Evolutionary conservation across 2,113 vertebrate genomes (phyloP).

Genomic region (Rhynchomys soricoides): DNA sequence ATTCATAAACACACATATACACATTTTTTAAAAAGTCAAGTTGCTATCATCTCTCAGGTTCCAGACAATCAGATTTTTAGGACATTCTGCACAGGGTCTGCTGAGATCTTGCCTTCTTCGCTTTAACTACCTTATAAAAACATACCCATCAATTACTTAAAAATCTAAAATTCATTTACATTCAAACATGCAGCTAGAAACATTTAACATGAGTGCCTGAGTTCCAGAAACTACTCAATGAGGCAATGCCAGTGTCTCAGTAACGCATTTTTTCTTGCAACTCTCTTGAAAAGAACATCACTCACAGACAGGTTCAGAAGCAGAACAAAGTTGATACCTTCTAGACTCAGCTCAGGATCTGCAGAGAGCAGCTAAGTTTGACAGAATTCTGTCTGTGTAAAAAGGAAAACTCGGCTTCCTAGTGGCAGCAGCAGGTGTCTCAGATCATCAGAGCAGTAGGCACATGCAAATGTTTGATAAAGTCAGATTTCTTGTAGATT

Average conservation of each 20-base stretch:
- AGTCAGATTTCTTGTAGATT: neutral
- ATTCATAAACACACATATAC: neutral
- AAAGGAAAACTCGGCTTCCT: slow-evolving; percentile 12
- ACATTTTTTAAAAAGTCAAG: neutral
- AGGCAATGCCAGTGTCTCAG: slow-evolving; percentile 20
- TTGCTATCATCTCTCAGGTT: neutral
- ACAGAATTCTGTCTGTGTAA: neutral
- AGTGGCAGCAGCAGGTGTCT: neutral
- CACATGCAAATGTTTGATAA: neutral
- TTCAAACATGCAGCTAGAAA: slow-evolving; percentile 12
- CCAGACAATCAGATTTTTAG: neutral
- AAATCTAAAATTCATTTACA: slow-evolving; percentile 40
- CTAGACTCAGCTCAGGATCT: neutral
- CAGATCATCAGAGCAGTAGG: neutral
- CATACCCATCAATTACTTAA: neutral
- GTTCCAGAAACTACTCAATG: slow-evolving; percentile 35
- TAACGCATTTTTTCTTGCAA: neutral
- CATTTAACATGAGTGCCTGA: neutral
- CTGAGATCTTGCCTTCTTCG: neutral
- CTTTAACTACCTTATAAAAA: slow-evolving; percentile 41
- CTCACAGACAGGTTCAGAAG: neutral
- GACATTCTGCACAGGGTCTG: neutral
- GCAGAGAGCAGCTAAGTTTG: slow-evolving; percentile 9
- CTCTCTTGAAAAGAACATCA: slow-evolving; percentile 9
- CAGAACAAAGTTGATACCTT: neutral